Percentiles rank a stretch among this genome's conserved stretches.
phyloP scores from a whole-genome alignment of 2,888 invertebrate species.

The Phyto melanocephala region DNA sequence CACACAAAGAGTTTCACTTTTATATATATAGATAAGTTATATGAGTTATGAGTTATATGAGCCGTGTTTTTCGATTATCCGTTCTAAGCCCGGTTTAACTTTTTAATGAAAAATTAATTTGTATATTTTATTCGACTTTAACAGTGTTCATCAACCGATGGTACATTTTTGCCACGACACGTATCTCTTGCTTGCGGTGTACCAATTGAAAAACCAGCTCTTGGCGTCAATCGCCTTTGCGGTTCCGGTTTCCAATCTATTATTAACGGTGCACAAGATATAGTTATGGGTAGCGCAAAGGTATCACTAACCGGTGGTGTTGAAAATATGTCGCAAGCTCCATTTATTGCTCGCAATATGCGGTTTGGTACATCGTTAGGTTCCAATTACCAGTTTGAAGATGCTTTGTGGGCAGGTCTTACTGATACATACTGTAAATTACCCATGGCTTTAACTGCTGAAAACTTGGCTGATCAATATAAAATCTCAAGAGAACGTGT shows the following conservation, averaged over 20 bases:
- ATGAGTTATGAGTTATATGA: no score
- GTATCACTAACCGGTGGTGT: conserved; percentile 94
- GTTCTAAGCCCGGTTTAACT: no score
- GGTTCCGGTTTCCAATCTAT: conserved; percentile 98
- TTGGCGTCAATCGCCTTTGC: conserved; percentile 95
- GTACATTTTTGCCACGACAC: conserved; percentile 92
- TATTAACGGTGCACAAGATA: conserved; percentile 95
- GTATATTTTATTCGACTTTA: not conserved
- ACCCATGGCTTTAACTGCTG: conserved; percentile 98
- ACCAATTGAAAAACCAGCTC: conserved; percentile 90
- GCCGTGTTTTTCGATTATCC: no score
- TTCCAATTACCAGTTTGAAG: conserved; percentile 87
- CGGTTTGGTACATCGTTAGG: conserved; percentile 95
- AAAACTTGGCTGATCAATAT: conserved; percentile 93
- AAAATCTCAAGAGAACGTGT: conserved; percentile 89
- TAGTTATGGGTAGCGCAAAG: conserved; percentile 89
- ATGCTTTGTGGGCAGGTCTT: conserved; percentile 92
- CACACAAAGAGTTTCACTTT: no score
- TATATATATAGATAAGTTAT: no score
- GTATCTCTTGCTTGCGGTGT: conserved; percentile 91
- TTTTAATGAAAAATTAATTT: not conserved
- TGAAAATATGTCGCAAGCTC: conserved; percentile 97
- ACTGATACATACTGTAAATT: conserved; percentile 93
- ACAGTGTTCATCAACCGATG: conserved; percentile 88
- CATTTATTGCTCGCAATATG: conserved; percentile 89